Evolutionary conservation across 2,113 vertebrate genomes (phyloP).

Genomic region (Pelusios castaneus): DNA sequence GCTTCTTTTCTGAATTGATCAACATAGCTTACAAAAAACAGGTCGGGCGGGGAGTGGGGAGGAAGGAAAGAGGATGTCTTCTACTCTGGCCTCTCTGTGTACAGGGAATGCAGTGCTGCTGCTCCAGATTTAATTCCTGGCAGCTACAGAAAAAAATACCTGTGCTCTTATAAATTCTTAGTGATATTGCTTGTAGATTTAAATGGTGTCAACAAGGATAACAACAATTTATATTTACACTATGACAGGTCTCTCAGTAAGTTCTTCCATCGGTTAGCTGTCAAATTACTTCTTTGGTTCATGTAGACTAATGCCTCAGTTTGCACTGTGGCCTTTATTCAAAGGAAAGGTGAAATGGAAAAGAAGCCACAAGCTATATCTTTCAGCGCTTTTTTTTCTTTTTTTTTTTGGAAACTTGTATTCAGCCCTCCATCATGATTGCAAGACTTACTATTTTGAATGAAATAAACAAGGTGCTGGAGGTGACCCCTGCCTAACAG

Average conservation of each 20-base stretch:
- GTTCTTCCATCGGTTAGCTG: not conserved
- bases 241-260: not conserved
- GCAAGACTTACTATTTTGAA: not conserved
- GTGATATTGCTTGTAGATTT: not conserved
- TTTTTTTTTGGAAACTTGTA: not conserved
- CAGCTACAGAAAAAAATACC: not conserved
- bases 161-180: not conserved
- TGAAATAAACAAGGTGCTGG: rapidly evolving
- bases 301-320: not conserved
- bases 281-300: not conserved
- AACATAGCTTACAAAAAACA: not conserved
- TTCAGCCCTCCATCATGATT: not conserved
- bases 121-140: not conserved
- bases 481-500: rapidly evolving
- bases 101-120: not conserved
- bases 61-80: not conserved
- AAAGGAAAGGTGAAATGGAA: not conserved
- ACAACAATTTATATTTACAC: not conserved
- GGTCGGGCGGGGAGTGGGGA: no score
- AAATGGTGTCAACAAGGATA: not conserved
- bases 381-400: no score
- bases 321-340: not conserved
- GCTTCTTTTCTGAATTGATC: not conserved
- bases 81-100: not conserved
- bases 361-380: no score